A percentile compares a stretch with the other conserved stretches of the same genome.
Conservation (phyloP, 35 echinoderm and acorn worm genomes). For the Anneissia japonica region DNA sequence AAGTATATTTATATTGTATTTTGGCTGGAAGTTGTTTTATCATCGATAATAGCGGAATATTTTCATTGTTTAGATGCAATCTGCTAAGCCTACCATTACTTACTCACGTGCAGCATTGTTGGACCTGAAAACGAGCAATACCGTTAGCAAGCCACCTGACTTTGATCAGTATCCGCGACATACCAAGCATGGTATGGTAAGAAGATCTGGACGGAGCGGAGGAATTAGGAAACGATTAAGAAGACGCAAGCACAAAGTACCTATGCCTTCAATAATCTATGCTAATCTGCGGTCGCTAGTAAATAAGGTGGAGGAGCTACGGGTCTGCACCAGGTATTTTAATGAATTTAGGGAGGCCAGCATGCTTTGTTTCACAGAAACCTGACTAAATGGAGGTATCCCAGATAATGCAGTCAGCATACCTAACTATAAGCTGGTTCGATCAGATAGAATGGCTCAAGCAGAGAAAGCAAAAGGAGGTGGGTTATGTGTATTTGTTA, state of each 20-base stretch:
- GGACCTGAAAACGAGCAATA: background rate
- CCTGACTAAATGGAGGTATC: slow-evolving; percentile 6
- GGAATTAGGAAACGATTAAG: slow-evolving; percentile 10
- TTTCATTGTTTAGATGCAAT: background rate
- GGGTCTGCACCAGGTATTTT: background rate
- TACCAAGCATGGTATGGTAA: slow-evolving; percentile 5
- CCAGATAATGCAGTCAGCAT: slow-evolving; percentile 17
- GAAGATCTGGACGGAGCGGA: background rate
- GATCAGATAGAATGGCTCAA: slow-evolving; percentile 17
- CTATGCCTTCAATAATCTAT: background rate
- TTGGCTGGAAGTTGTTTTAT: background rate
- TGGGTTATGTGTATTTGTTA: slow-evolving; percentile 16
- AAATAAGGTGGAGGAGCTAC: background rate
- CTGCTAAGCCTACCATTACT: background rate
- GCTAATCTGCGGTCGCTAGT: background rate
- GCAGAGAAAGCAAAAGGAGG: slow-evolving; percentile 12
- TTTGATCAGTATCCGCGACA: background rate
- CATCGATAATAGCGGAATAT: background rate
- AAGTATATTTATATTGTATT: background rate
- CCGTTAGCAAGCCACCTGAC: background rate
- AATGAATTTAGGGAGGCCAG: slow-evolving; percentile 16
- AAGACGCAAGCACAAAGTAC: background rate
- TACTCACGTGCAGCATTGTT: background rate
- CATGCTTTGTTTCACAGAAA: slow-evolving; percentile 30
- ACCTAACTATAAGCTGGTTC: slow-evolving; percentile 9